Base-by-base conservation (phyloP, 2,888 invertebrate species). In the Linnaemya vulpina region DNA sequence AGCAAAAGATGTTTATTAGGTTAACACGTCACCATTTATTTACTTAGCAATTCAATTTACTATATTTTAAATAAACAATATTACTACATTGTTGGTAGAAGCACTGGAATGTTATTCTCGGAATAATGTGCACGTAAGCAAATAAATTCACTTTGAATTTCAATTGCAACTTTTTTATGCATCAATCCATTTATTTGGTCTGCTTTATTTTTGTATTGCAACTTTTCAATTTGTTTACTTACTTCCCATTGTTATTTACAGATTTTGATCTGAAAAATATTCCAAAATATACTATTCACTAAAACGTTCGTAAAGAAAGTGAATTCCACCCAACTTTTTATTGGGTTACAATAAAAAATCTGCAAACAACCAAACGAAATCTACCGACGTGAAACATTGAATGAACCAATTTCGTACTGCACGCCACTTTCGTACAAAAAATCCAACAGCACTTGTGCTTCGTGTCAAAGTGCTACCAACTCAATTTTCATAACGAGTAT, bases 71-170 rank as follows among this genome's bases (percentile, higher is more conserved):
- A 46, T 17, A 71, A 51, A 55, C 38, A 67, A 67, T 15, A 70
- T 60, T 43, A 22, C 30, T 30, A 30, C 11, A 63, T 43, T 49
- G 3, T 55, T 60, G 5, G 15, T 11, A 30, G 20, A 71, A 51
- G 46, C 35, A 75, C 75, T 65, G 76, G 76, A 3, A 30, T 30
- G 22, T 30, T 20, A 73, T 40, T 22, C 46, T 62, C 20, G 10
- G 46, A 70, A 60, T 43, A n/a, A 88, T 91, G 91, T 90, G 90
- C 90, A 91, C 91, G 91, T 91, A 91, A 91, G 91, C 91, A 91
- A 87, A 51, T 25, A 9, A 38, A 35, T 17, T 7, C 7, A 46
- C 51, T 71, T 67, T 77, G 11, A 53, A 73, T 55, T 71, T 70
- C 13, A 8, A 15, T 25, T 3, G 3, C 30, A 11, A 3, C 4